Percentiles rank a stretch among this genome's conserved stretches.
Evolutionary conservation across 1,140 invertebrate genomes (phyloP).

Genomic region (Pygmarrhopalites habei): DNA sequence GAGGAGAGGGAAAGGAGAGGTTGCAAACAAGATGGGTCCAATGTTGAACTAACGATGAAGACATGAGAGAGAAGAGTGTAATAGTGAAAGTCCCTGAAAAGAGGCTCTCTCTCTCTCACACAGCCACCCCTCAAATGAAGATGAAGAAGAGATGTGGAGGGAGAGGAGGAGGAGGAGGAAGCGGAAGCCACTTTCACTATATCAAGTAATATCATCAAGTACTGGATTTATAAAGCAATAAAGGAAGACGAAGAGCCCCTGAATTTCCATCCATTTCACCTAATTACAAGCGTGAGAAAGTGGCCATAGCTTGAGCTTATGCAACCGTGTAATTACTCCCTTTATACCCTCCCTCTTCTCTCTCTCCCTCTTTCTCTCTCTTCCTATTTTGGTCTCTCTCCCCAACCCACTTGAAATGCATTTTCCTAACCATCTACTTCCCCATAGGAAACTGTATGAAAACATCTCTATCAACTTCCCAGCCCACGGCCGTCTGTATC

Average conservation of each 20-base stretch:
- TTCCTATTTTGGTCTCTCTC: background rate
- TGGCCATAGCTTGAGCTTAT: constrained; percentile 13
- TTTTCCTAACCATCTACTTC: too few relatives aligned
- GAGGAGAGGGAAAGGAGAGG: too few relatives aligned
- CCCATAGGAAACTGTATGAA: too few relatives aligned
- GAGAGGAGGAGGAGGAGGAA: background rate
- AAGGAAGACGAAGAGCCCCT: constrained; percentile 1
- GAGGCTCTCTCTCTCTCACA: too few relatives aligned
- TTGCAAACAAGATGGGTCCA: too few relatives aligned
- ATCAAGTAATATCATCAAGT: constrained; percentile 2
- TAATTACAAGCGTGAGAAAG: constrained; percentile 30
- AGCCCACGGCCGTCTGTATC: too few relatives aligned
- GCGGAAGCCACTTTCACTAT: background rate
- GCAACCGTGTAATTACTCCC: constrained; percentile 24
- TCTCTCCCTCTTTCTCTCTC: background rate
- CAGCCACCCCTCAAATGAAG: too few relatives aligned
- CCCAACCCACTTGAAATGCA: background rate
- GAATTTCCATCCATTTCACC: constrained; percentile 22
- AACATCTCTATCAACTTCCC: too few relatives aligned
- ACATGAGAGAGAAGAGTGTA: too few relatives aligned
- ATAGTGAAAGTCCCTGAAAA: too few relatives aligned
- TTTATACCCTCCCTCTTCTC: background rate
- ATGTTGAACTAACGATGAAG: too few relatives aligned
- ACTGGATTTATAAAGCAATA: constrained; percentile 17
- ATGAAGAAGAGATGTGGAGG: background rate